These are phyloP conservation scores for Camarhynchus parvulus DNA, from an alignment of 2,113 vertebrate genomes.

Conservation along the genomic window DNA sequence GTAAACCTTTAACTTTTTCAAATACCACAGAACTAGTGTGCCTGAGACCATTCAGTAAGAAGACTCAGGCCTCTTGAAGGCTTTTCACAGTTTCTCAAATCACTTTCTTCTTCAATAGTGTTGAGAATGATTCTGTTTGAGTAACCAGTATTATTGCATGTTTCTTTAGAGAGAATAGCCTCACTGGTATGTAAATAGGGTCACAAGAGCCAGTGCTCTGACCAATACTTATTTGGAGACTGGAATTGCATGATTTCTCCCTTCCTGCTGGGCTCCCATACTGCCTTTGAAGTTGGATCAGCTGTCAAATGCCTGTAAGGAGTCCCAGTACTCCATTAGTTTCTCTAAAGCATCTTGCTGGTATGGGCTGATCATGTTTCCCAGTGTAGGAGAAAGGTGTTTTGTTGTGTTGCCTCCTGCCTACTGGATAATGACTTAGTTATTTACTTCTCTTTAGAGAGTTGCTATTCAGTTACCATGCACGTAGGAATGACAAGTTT, in stretches of 20 bases:
- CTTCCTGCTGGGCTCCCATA: rapidly evolving
- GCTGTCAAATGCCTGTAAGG: neutral
- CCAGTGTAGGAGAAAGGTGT: neutral
- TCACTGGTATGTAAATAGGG: neutral
- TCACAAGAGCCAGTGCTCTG: neutral
- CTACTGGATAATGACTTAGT: neutral
- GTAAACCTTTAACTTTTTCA: conserved; percentile 1
- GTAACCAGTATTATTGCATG: neutral
- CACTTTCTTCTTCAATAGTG: neutral
- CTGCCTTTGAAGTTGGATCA: neutral
- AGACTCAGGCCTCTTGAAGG: neutral
- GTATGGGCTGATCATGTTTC: neutral
- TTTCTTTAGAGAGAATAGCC: neutral
- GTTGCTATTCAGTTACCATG: neutral
- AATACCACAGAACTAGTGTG: neutral
- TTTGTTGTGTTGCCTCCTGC: neutral
- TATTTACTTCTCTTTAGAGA: neutral
- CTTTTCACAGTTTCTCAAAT: neutral
- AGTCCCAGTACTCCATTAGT: neutral
- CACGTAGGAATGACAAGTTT: neutral
- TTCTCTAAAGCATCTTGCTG: neutral
- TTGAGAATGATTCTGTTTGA: neutral
- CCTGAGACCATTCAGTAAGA: neutral
- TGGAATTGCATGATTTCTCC: neutral
- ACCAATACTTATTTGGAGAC: neutral